phyloP scores from a whole-genome alignment of 2,113 vertebrate genomes.

The Macroglossus sobrinus region DNA sequence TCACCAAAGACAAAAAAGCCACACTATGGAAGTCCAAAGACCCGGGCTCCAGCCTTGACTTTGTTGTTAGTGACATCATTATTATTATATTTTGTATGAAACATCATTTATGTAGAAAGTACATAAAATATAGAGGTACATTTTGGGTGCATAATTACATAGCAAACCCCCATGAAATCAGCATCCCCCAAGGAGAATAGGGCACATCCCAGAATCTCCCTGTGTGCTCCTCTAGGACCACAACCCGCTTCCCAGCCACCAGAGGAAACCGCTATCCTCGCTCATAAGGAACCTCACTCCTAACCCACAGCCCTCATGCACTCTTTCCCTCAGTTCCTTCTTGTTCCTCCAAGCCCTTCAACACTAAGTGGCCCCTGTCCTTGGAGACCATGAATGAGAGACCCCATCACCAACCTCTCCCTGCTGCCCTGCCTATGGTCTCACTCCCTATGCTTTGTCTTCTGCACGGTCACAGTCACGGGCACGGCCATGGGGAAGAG shows the following conservation, averaged over 20 bases:
- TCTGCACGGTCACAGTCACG: neutral
- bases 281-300: neutral
- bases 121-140: neutral
- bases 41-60: neutral
- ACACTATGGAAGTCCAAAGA: neutral
- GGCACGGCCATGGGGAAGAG: neutral
- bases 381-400: neutral
- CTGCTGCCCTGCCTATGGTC: neutral
- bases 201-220: neutral
- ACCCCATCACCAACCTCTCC: neutral
- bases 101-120: neutral
- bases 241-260: neutral
- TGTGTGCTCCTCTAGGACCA: neutral
- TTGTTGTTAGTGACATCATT: neutral
- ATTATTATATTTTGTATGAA: neutral
- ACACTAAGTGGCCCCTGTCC: too few species aligned
- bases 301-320: neutral
- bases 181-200: neutral
- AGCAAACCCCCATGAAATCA: neutral
- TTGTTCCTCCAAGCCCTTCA: neutral
- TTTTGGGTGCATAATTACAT: neutral
- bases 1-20: neutral
- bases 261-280: neutral
- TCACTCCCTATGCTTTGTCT: neutral
- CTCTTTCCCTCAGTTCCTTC: neutral